Evolutionary conservation across 2,888 invertebrate species (phyloP), one percentile per base, ranked within the genome.

Genomic region (Epicampocera succincta): DNA sequence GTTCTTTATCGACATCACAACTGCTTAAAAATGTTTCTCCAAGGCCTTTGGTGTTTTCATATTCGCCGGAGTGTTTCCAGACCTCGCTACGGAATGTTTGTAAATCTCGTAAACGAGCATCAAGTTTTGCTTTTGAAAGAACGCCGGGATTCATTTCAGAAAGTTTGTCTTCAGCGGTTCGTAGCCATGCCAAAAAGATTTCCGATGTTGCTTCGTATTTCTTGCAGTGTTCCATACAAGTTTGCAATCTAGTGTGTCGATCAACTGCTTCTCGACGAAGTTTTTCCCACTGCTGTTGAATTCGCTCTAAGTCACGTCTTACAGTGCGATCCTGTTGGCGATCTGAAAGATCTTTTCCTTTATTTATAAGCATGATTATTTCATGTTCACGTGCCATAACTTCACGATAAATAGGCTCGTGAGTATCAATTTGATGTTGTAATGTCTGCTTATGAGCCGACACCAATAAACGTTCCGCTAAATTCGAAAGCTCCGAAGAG

Each of bases 1-100:
- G 94, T 60, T 98, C 97, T 88, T 98, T 97, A 88, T 98, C 98
- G 65, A 95, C 94, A 88, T 98, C 98, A 85, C 98, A 98, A 58
- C 96, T 94, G 0, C 94, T 94, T 65, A 98, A 93, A 92, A 98
- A 96, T 0, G 96, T 95, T 87, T 98, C 97, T 0, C 98, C 98
- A 3, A 96, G 92, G 0, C 95, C 94, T 88, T 94, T 94, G 85
- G 96, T 95, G 90, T 96, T 96, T 87, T 98, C 98, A 87, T 95
- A 98, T 91, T 98, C 98, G 11, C 97, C 97, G 13, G 97, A 96
- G 87, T 93, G 96, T 90, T 97, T 97, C 95, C 97, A 96, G 0
- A 98, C 95, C 87, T 98, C 98, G 87, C 97, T 98, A 86, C 98
- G 94, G 92, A 98, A 96, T 61, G 94, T 93, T 87, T 97, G 97